Conservation (phyloP, 2,888 invertebrate species). For the Amaurobius ferox region DNA sequence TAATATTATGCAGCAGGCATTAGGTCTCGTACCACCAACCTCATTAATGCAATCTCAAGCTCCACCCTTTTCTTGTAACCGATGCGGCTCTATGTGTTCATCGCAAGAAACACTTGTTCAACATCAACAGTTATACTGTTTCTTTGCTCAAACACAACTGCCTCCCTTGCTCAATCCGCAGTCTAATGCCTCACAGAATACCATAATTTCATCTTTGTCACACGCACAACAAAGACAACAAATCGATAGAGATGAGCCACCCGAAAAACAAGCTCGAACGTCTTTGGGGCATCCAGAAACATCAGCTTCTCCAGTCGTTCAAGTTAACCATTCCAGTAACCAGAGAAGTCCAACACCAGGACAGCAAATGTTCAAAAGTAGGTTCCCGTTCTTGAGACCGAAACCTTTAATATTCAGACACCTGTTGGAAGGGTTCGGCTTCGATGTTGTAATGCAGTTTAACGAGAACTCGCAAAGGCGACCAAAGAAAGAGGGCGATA, state of each 20-base stretch:
- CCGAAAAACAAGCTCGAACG: conserved; percentile 51
- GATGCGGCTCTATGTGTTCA: conserved; percentile 56
- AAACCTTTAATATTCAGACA: conserved; percentile 90
- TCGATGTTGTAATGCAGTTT: conserved; percentile 97
- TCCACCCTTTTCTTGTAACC: conserved; percentile 45
- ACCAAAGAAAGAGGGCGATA: conserved; percentile 73
- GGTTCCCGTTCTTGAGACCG: conserved; percentile 73
- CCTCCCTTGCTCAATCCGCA: conserved; percentile 26
- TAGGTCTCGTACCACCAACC: conserved; percentile 44
- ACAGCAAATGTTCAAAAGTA: conserved; percentile 64
- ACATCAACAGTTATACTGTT: conserved; percentile 67
- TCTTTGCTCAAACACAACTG: conserved; percentile 40
- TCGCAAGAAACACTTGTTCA: conserved; percentile 64
- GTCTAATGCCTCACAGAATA: conserved; percentile 25
- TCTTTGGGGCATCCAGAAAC: conserved; percentile 11
- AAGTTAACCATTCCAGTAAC: conserved; percentile 13
- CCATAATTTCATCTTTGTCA: conserved; percentile 27
- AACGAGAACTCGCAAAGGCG: conserved; percentile 86
- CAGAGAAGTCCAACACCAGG: conserved; percentile 60
- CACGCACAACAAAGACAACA: conserved; percentile 13
- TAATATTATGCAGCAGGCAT: conserved; percentile 57
- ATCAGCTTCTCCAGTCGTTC: conserved; percentile 36
- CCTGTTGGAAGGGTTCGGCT: conserved; percentile 93
- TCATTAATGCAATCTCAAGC: conserved; percentile 22
- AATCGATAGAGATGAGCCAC: conserved; percentile 24